A percentile compares a stretch with the other conserved stretches of the same genome.
phyloP scores from a whole-genome alignment of 1,140 invertebrate species.

The Whitmania pigra region DNA sequence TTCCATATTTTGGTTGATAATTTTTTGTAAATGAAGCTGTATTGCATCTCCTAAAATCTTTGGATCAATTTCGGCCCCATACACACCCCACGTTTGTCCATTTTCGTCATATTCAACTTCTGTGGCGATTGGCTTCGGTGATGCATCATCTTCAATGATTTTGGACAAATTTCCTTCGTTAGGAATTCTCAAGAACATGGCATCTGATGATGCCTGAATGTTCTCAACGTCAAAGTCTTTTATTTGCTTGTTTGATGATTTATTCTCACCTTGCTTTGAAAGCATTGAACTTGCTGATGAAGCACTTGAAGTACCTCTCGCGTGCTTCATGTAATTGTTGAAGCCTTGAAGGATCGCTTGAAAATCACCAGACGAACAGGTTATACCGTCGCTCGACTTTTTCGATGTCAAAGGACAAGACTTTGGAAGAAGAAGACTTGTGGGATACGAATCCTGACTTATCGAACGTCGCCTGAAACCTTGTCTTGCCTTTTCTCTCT shows the following conservation, averaged over 20 bases:
- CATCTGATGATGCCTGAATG: not conserved
- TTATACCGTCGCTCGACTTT: constrained; percentile 12
- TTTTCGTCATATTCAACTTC: constrained; percentile 27
- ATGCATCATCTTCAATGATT: too few species aligned
- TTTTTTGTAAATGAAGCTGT: constrained; percentile 25
- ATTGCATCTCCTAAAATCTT: constrained; percentile 28
- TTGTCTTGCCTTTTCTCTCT: constrained; percentile 7
- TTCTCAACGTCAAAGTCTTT: not conserved
- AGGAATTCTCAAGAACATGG: too few species aligned
- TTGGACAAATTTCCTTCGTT: too few species aligned
- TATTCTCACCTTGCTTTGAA: not conserved
- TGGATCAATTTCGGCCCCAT: constrained; percentile 28
- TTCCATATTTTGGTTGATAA: constrained; percentile 17
- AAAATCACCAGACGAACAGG: constrained; percentile 8
- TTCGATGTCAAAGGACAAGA: not conserved
- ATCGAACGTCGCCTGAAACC: constrained; percentile 13
- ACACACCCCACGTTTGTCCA: constrained; percentile 29
- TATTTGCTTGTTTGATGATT: constrained; percentile 4
- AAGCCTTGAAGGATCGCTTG: constrained; percentile 11
- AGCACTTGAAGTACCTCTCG: constrained; percentile 4
- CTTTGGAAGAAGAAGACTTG: constrained; percentile 9
- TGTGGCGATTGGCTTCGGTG: constrained; percentile 4
- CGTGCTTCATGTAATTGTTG: constrained; percentile 6
- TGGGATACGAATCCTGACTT: not conserved
- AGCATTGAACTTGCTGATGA: not conserved